Conservation (phyloP, 2,113 vertebrate species). For the Microcebus murinus region DNA sequence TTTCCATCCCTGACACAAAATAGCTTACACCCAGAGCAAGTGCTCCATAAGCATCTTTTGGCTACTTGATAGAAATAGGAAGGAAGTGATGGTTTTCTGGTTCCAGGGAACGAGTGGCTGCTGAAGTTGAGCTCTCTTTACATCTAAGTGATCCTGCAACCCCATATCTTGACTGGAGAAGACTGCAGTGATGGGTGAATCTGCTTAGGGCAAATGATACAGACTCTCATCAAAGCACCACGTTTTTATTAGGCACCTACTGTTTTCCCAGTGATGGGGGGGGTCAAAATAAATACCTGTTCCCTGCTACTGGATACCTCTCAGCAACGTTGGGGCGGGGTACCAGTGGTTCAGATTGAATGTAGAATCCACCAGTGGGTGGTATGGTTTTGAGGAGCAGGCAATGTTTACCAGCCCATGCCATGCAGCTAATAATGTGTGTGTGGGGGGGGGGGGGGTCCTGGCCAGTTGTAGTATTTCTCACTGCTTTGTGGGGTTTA, state of each 20-base stretch:
- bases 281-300: constrained; percentile 37
- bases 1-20: neutral
- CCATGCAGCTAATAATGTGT: neutral
- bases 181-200: neutral
- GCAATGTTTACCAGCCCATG: neutral
- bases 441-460: neutral
- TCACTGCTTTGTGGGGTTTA: neutral
- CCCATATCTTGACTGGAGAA: constrained; percentile 38
- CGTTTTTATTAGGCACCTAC: neutral
- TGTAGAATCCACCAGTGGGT: neutral
- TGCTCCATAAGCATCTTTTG: constrained; percentile 46
- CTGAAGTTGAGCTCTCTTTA: constrained; percentile 53
- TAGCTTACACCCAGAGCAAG: constrained; percentile 24
- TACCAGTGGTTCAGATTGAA: neutral
- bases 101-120: neutral
- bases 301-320: constrained; percentile 7
- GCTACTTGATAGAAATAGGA: constrained; percentile 53
- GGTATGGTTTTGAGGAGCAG: neutral
- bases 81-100: constrained; percentile 65
- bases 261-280: neutral
- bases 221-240: constrained; percentile 9
- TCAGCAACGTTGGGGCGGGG: neutral
- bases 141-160: constrained; percentile 35
- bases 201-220: neutral
- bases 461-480: neutral